phyloP scores from a whole-genome alignment of 1,140 invertebrate species.

The Hetaerina americana region DNA sequence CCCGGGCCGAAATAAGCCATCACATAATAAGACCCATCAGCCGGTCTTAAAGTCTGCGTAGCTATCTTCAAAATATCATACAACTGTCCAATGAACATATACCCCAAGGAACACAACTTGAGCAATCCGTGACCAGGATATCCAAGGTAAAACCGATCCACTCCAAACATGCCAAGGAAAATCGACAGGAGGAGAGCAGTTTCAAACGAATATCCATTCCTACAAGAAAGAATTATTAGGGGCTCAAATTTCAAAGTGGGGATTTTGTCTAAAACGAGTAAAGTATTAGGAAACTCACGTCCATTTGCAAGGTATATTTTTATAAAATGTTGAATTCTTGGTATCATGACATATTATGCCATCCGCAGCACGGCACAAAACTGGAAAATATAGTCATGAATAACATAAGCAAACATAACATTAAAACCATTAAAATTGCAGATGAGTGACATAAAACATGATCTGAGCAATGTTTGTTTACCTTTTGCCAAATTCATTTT shows the following conservation, averaged over 20 bases:
- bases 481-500: slow-evolving; percentile 65
- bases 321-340: slow-evolving; percentile 64
- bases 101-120: slow-evolving; percentile 90
- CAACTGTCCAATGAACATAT: slow-evolving; percentile 91
- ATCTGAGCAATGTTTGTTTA: slow-evolving; percentile 24
- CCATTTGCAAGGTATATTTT: slow-evolving; percentile 79
- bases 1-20: slow-evolving; percentile 87
- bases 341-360: slow-evolving; percentile 70
- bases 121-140: slow-evolving; percentile 89
- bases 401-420: background rate
- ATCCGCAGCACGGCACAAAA: slow-evolving; percentile 67
- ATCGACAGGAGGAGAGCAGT: slow-evolving; percentile 84
- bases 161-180: slow-evolving; percentile 94
- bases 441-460: slow-evolving; percentile 3
- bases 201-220: slow-evolving; percentile 88
- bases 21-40: slow-evolving; percentile 92
- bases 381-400: slow-evolving; percentile 31
- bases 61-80: slow-evolving; percentile 92
- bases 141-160: slow-evolving; percentile 91
- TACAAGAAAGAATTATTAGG: slow-evolving; percentile 29
- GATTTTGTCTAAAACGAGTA: background rate
- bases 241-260: slow-evolving; percentile 12
- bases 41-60: slow-evolving; percentile 79
- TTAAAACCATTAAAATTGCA: background rate
- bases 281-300: slow-evolving; percentile 54